Base-by-base conservation (phyloP, 2,113 vertebrate species). In the Coptodon bakossiorum region DNA sequence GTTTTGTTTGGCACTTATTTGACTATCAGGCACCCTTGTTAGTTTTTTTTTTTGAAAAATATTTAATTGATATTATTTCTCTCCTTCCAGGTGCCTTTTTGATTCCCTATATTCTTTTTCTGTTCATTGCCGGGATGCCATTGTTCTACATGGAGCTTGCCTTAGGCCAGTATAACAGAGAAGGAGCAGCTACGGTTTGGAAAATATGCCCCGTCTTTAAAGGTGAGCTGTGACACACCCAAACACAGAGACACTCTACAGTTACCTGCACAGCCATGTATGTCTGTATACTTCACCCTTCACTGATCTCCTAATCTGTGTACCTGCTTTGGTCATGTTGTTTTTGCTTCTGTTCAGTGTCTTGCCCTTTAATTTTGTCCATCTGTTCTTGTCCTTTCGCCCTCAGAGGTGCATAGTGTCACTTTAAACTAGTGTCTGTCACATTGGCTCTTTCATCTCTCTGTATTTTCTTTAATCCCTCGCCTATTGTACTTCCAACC, bases 81-180 rank as follows among this genome's bases (percentile, higher is more conserved):
- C 16, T 88, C 82, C 80, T 56, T 83, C 24, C 93, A 98, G 98
- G 98, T 95, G 99, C 98, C 94, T 99, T 99, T 95, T 96, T 99
- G 95, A 99, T 99, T 94, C 99, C 99, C 1, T 99, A 99, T 86
- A 96, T 97, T 31, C 97, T 99, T 57, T 99, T 99, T 95, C 94
- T 99, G 94, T 96, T 99, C 88, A 99, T 99, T 63, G 99, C 99
- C 63, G 99, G 99, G 89, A 99, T 99, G 98, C 99, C 99, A 9
- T 94, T 99, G 80, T 99, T 99, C 96, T 99, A 99, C 91, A 99
- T 99, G 99, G 99, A 99, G 94, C 95, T 99, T 88, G 99, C 99
- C 50, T 94, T 99, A 95, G 99, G 99, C 86, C 99, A 99, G 90
- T 99, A 97, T 91, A 99, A 99, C 94, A 95, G 99, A 91, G 97